phyloP scores from a whole-genome alignment of 2,888 invertebrate species.

The Aproaerema taeniolella region DNA sequence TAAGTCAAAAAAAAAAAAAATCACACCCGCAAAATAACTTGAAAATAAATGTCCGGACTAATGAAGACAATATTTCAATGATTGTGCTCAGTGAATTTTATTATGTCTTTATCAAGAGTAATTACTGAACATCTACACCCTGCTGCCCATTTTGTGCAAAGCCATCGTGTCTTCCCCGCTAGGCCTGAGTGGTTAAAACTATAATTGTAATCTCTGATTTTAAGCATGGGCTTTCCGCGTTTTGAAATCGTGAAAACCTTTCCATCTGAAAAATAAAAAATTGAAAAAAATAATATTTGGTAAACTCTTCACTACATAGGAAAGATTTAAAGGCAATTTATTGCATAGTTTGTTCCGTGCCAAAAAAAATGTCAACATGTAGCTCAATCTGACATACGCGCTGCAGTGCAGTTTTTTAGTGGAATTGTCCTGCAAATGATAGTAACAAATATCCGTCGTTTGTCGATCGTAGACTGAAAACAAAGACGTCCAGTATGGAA shows the following conservation, averaged over 20 bases:
- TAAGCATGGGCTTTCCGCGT: conserved; percentile 3
- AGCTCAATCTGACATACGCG: too few relatives aligned
- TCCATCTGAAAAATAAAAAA: background rate
- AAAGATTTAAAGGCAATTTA: background rate
- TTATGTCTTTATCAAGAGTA: background rate
- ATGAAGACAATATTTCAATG: background rate
- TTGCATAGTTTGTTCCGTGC: too few relatives aligned
- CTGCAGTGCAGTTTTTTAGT: too few relatives aligned
- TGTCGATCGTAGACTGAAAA: too few relatives aligned
- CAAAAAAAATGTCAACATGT: too few relatives aligned
- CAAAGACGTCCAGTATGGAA: too few relatives aligned
- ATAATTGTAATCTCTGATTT: background rate
- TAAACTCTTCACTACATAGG: background rate
- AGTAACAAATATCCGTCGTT: too few relatives aligned
- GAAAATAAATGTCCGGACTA: background rate
- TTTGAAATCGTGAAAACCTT: background rate
- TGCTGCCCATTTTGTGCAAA: background rate
- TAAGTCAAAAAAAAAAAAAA: too few relatives aligned
- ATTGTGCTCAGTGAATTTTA: background rate
- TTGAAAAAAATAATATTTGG: conserved; percentile 1
- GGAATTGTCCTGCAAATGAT: too few relatives aligned
- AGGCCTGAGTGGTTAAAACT: conserved; percentile 5
- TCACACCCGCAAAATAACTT: background rate
- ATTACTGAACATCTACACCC: background rate
- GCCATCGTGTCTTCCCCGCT: conserved; percentile 17